Evolutionary conservation across 2,797 vertebrate species (phyloP), one percentile per base, ranked within the genome.

Genomic region (Epinephelus malabaricus): DNA sequence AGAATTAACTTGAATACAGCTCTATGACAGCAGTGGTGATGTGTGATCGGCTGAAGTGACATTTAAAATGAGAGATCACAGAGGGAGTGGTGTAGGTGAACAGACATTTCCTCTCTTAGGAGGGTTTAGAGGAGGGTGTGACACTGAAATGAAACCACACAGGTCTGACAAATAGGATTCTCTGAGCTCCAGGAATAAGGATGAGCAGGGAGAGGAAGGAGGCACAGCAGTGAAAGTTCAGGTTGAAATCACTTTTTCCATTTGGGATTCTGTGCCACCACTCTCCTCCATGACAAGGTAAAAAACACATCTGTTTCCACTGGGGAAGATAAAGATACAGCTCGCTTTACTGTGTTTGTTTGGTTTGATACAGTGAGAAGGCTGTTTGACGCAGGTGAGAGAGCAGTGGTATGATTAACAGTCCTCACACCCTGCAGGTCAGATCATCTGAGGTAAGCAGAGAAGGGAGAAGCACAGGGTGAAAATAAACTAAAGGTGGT

Each of bases 311-410:
- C 66, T 82, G 59, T 1, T 72, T 76, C 63, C 4, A 46, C 9
- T 56, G 69, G 45, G 51, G 27, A 12, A 55, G 60, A 46, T 62
- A 11, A 15, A 63, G 59, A 55, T 8, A 34, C 21, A 13, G 43
- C 17, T 34, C 6, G 1, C 47, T 68, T 68, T 40, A 43, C 27
- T 3, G 18, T 18, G 70, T 71, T 64, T 76, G 69, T 76, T 82
- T 69, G 47, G 50, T 78, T 71, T 71, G 70, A 78, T 25, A 66
- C 27, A 15, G 73, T 3, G 69, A 69, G 65, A 59, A 45, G 73
- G 43, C 27, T 1, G 19, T 40, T 21, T 47, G 8, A 23, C 5
- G 27, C 70, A 67, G 70, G 67, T 53, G 40, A 50, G 38, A 69
- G 63, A 54, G 63, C 5, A 10, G 23, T 2, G 27, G 55, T 9